Evolutionary conservation across 2,113 vertebrate species (phyloP).

Genomic region (Alouatta palliata): DNA sequence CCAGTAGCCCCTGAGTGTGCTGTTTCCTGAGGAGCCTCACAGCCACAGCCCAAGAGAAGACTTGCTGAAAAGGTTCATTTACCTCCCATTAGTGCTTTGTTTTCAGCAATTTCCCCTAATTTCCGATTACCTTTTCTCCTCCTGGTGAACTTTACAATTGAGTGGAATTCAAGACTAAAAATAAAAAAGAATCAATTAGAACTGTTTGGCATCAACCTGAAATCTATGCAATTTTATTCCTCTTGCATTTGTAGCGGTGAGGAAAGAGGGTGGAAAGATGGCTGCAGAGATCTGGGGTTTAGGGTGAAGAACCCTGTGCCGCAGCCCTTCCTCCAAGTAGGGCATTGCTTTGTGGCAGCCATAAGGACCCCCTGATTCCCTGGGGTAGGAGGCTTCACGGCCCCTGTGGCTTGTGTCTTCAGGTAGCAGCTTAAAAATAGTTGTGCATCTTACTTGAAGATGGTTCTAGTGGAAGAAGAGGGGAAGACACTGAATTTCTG

Average conservation of each 20-base stretch:
- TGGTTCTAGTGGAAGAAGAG: neutral
- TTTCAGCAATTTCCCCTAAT: neutral
- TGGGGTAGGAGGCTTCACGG: fast-evolving
- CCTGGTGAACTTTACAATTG: neutral
- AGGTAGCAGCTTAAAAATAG: neutral
- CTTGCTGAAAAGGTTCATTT: too few relatives aligned
- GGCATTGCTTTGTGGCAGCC: fast-evolving
- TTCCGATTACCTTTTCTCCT: neutral
- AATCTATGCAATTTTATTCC: neutral
- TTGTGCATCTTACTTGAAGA: too few relatives aligned
- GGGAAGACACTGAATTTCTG: fast-evolving
- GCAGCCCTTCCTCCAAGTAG: fast-evolving
- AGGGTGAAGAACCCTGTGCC: fast-evolving
- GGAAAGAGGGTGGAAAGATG: fast-evolving
- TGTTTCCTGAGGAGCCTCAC: neutral
- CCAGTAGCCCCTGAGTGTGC: too few relatives aligned
- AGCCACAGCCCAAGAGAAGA: neutral
- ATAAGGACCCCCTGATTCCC: fast-evolving
- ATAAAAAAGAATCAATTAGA: neutral
- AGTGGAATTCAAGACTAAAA: neutral
- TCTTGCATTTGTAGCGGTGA: neutral
- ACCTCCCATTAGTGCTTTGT: neutral
- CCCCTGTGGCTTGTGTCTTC: fast-evolving
- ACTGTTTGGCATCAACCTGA: neutral
- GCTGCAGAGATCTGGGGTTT: fast-evolving